A percentile compares a stretch with the other conserved stretches of the same genome.
phyloP scores from a whole-genome alignment of 2,113 vertebrate genomes.

The Craseonycteris thonglongyai region DNA sequence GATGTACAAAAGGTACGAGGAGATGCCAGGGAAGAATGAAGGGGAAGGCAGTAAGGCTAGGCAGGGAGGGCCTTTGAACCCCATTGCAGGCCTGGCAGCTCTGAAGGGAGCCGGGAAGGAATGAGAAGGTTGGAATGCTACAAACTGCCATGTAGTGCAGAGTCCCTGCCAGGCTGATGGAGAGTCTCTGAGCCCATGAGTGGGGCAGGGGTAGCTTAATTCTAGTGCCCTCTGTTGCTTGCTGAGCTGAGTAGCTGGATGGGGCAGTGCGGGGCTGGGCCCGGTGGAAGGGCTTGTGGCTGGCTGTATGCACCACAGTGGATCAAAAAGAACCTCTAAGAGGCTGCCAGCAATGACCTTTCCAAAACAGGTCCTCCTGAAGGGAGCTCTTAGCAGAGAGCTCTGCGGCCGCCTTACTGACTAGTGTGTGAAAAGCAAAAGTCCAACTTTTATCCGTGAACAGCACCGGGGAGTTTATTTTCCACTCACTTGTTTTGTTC shows the following conservation, averaged over 20 bases:
- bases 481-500: neutral
- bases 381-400: neutral
- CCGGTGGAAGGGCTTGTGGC: neutral
- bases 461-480: neutral
- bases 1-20: too few relatives aligned
- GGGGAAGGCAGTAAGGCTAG: too few relatives aligned
- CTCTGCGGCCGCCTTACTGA: too few relatives aligned
- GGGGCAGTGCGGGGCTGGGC: fast-evolving
- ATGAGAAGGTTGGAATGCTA: too few relatives aligned
- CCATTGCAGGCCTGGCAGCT: fast-evolving
- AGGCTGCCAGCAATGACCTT: neutral
- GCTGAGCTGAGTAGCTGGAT: neutral
- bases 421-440: neutral
- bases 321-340: neutral
- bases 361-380: neutral
- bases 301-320: neutral
- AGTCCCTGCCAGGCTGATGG: neutral
- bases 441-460: neutral
- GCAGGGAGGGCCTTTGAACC: too few relatives aligned
- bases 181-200: neutral
- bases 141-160: fast-evolving
- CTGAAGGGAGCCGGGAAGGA: neutral
- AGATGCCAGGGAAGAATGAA: neutral
- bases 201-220: neutral
- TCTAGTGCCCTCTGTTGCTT: too few relatives aligned